phyloP scores from a whole-genome alignment of 2,888 invertebrate genomes.

The Amphipyra berbera region DNA sequence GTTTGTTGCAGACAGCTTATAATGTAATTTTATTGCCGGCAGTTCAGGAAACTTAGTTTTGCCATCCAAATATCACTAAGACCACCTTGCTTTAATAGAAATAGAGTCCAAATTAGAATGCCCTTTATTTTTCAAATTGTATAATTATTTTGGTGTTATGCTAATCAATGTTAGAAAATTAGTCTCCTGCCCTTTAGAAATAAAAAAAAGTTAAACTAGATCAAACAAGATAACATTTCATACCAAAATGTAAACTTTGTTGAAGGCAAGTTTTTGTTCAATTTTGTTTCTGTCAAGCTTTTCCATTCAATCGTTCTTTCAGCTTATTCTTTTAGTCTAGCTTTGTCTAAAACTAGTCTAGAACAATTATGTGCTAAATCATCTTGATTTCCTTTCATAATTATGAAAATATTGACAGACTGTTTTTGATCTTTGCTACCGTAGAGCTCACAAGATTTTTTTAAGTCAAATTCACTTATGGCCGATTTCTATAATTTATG shows the following conservation, averaged over 20 bases:
- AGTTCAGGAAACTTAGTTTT: background rate
- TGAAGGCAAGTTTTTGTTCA: constrained; percentile 1
- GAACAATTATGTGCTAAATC: background rate
- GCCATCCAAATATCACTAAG: background rate
- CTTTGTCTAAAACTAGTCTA: background rate
- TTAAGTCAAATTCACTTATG: too few relatives aligned
- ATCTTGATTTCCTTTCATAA: too few relatives aligned
- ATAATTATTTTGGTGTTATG: background rate
- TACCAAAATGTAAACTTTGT: background rate
- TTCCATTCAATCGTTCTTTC: background rate
- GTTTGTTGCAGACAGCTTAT: constrained; percentile 18
- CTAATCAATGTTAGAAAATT: constrained; percentile 9
- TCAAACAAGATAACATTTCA: constrained; percentile 6
- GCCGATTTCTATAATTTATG: too few relatives aligned
- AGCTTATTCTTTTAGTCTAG: background rate
- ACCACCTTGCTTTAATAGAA: background rate
- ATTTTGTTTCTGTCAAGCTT: background rate
- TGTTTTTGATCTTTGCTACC: too few relatives aligned
- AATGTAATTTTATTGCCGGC: constrained; percentile 30
- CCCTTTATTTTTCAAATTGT: background rate
- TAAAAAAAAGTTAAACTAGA: constrained; percentile 15
- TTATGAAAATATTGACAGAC: too few relatives aligned
- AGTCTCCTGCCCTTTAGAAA: constrained; percentile 13
- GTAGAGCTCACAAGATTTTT: too few relatives aligned
- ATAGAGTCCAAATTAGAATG: constrained; percentile 14